Base-by-base conservation (phyloP, 2,888 invertebrate species). In the Drosophila antonietae region DNA sequence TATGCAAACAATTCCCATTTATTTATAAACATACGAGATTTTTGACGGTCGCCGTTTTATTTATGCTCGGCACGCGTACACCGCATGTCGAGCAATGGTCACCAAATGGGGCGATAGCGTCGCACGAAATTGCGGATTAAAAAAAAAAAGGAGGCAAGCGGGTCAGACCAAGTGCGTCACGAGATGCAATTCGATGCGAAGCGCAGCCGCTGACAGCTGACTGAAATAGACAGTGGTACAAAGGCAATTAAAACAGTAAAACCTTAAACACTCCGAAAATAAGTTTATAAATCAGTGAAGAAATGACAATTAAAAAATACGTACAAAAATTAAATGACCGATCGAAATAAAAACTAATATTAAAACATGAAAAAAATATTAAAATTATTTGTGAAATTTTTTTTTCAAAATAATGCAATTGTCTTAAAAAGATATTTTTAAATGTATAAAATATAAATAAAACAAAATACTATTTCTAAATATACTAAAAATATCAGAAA, bases 161-260 rank as follows among this genome's bases (percentile, higher is more conserved):
- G 73, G 72, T 72, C 80, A 56, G 35, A 23, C 3, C 69, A 68
- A 75, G n/a, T 86, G 83, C 83, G 83, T 81, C 86, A 79, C 28
- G 20, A 46, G 57, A 39, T 46, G 58, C 43, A 35, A n/a, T 14
- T 47, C 44, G 57, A 20, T 9, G 44, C 43, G 43, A 5, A 43
- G 20, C 44, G 56, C 35, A 31, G 41, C 41, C 14, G 20, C 57
- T 49, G 52, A 64, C 63, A 64, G 33, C 31, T 23, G 7, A 33
- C 15, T 31, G 44, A 44, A 23, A 20, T 37, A 14, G 8, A 41
- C 43, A 66, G 69, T 76, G 76, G 60, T 4, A 33, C 53, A 6
- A 18, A 23, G 35, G 20, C 14, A 10, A 2, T 37, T 6, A 10
- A 37, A 18, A 18, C 0, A 33, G 33, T 33, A 8, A 14, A 20